These are phyloP conservation scores for Nematostella vectensis DNA, from an alignment of 92 coral and sea anemone species.

Conservation along the genomic window DNA sequence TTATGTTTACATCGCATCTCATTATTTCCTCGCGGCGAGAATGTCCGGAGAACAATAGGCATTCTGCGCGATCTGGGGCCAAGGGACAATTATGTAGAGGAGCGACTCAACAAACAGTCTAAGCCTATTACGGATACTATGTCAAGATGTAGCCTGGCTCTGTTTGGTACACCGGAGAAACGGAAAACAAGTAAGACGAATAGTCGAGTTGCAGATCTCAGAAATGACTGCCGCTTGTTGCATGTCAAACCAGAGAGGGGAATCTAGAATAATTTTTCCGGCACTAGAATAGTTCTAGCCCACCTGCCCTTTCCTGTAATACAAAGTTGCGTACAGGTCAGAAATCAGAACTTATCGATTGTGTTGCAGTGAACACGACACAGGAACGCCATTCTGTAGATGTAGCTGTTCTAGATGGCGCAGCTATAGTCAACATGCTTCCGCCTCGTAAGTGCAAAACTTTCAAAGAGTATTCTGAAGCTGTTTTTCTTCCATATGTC, in stretches of 20 bases:
- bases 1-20: too few relatives aligned
- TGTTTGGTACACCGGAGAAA: conserved; percentile 20
- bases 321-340: conserved; percentile 24
- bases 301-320: conserved; percentile 14
- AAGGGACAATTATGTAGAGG: conserved; percentile 29
- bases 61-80: not conserved
- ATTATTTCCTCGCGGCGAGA: too few relatives aligned
- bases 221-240: conserved; percentile 20
- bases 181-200: conserved; percentile 16
- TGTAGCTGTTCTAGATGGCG: conserved; percentile 41
- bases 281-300: conserved; percentile 35
- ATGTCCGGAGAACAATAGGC: too few relatives aligned
- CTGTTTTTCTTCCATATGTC: conserved; percentile 20
- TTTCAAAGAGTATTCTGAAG: conserved; percentile 14
- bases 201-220: conserved; percentile 28
- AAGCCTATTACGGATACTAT: conserved; percentile 26
- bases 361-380: conserved; percentile 9
- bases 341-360: conserved; percentile 18
- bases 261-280: conserved; percentile 32
- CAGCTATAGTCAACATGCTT: conserved; percentile 34
- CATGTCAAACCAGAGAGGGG: conserved; percentile 42
- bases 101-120: conserved; percentile 11
- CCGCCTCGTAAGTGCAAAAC: conserved; percentile 34
- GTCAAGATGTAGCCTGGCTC: conserved; percentile 7
- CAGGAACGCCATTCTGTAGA: conserved; percentile 27